Conservation (phyloP, 2,797 vertebrate genomes). For the Pangasius sanitwongsei region DNA sequence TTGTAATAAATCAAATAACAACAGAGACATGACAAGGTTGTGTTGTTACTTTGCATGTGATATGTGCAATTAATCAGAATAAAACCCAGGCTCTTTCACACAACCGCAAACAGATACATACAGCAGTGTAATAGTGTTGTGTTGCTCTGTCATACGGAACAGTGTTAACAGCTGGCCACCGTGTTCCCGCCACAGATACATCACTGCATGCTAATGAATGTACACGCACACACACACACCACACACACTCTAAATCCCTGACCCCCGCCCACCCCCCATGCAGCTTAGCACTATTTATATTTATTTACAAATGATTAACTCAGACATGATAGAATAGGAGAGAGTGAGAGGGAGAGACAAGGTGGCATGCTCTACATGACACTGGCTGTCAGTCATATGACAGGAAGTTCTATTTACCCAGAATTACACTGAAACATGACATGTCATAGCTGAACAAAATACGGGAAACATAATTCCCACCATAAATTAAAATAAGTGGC, state of each 20-base stretch:
- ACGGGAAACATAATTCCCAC: background rate
- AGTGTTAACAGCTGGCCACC: constrained; percentile 45
- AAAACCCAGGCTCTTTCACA: background rate
- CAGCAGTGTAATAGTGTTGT: constrained; percentile 2
- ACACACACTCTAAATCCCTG: background rate
- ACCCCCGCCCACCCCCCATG: background rate
- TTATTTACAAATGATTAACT: constrained; percentile 35
- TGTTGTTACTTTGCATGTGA: constrained; percentile 15
- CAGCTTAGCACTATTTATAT: constrained; percentile 18
- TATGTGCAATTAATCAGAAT: constrained; percentile 25
- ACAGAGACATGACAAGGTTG: constrained; percentile 15
- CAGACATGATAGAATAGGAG: background rate
- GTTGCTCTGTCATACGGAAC: constrained; percentile 21
- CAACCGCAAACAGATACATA: background rate
- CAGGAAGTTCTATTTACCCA: background rate
- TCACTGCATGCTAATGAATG: constrained; percentile 23
- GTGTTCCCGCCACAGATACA: constrained; percentile 3
- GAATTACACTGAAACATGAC: background rate
- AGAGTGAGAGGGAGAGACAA: background rate
- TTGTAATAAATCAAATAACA: constrained; percentile 26
- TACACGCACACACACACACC: background rate
- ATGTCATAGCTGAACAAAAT: background rate
- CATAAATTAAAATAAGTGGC: too few relatives aligned
- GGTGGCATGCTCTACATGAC: background rate
- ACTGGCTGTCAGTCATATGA: constrained; percentile 1